These are phyloP conservation scores for Lumbricus terrestris DNA, from an alignment of 2,888 invertebrate genomes.

Conservation along the genomic window DNA sequence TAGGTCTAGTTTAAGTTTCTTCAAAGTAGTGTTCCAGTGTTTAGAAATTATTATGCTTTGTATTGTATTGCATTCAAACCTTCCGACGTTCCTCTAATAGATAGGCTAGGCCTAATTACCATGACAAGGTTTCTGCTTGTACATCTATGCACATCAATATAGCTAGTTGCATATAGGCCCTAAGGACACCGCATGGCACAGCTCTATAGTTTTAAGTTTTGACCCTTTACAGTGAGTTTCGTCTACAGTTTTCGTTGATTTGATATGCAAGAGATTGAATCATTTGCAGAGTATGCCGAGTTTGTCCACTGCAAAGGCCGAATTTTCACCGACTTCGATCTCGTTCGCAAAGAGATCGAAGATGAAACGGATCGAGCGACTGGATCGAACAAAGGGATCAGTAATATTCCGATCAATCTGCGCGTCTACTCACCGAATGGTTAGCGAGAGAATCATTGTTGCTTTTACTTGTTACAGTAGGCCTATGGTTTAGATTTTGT, in stretches of 20 bases:
- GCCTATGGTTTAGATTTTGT: no score
- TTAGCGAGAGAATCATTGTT: conserved; percentile 58
- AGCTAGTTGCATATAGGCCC: no score
- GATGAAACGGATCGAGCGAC: conserved; percentile 96
- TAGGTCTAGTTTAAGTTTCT: no score
- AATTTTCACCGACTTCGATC: conserved; percentile 92
- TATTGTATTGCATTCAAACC: no score
- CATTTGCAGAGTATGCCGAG: conserved; percentile 83
- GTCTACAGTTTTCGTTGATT: neutral
- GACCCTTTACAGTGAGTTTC: no score
- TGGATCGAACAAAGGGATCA: conserved; percentile 97
- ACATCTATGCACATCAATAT: no score
- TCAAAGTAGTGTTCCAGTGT: no score
- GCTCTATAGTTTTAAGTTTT: neutral
- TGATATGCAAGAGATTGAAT: neutral
- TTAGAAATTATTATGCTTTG: no score
- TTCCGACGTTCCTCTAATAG: no score
- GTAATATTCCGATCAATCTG: conserved; percentile 95
- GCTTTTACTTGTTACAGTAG: no score
- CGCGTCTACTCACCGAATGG: conserved; percentile 97
- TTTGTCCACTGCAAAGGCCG: conserved; percentile 98
- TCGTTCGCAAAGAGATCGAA: conserved; percentile 91
- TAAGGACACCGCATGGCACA: neutral
- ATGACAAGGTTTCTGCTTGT: no score
- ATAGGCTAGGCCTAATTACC: no score